Percentiles rank a stretch among this genome's conserved stretches.
Evolutionary conservation across 2,797 vertebrate species (phyloP).

Genomic region (Merluccius polli): DNA sequence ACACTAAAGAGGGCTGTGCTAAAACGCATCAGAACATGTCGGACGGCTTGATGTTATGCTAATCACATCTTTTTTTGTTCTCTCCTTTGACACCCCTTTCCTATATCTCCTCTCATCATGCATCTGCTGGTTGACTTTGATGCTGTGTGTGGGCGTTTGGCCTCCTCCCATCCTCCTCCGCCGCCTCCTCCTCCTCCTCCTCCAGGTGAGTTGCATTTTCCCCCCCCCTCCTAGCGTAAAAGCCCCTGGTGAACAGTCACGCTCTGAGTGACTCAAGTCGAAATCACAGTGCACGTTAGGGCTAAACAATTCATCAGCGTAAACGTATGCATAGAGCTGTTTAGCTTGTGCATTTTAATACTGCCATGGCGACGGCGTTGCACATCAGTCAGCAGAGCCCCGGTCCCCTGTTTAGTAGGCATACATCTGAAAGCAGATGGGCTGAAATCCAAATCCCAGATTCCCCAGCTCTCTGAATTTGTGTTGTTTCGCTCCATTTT

Average conservation of each 20-base stretch:
- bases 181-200: background rate
- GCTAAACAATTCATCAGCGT: background rate
- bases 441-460: background rate
- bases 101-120: background rate
- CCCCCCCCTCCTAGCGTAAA: background rate
- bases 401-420: background rate
- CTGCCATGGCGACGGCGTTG: background rate
- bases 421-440: background rate
- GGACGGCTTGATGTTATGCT: conserved; percentile 1
- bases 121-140: conserved; percentile 3
- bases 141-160: conserved; percentile 2
- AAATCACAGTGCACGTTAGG: background rate
- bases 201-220: background rate
- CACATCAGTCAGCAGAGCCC: background rate
- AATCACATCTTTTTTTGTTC: background rate
- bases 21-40: background rate
- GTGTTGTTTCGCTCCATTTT: background rate
- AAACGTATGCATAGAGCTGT: background rate
- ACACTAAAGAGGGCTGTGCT: background rate
- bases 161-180: background rate
- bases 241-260: background rate
- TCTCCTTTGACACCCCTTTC: conserved; percentile 4
- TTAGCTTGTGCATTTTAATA: background rate
- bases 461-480: background rate
- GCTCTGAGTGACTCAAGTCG: background rate